Conservation (phyloP, 2,888 invertebrate species). For the Drosophila prostipennis region DNA sequence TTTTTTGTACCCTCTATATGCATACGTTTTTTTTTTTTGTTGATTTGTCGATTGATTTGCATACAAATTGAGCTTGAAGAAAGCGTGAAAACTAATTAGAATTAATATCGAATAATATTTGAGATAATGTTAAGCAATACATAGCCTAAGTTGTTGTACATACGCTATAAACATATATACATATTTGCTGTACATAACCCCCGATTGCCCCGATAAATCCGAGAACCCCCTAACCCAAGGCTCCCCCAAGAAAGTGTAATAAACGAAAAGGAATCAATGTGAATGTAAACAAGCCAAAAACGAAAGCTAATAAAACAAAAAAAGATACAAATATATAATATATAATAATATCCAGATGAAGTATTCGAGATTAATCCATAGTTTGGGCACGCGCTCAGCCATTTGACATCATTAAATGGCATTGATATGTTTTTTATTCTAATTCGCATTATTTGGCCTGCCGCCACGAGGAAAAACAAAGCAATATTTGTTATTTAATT, state of each 20-base stretch:
- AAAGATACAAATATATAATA: not conserved
- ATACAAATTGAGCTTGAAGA: conserved; percentile 44
- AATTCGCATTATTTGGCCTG: conserved; percentile 43
- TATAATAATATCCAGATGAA: conserved; percentile 14
- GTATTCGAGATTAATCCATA: conserved; percentile 11
- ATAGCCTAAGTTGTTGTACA: conserved; percentile 32
- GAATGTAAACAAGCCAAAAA: conserved; percentile 78
- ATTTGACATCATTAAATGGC: conserved; percentile 67
- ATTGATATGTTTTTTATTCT: conserved; percentile 73
- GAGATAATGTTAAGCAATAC: conserved; percentile 27
- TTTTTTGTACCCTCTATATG: conserved; percentile 11
- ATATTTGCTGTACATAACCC: conserved; percentile 45
- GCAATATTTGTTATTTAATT: conserved; percentile 55
- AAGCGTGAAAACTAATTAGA: conserved; percentile 50
- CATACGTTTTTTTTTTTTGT: conserved; percentile 9
- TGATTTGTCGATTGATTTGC: conserved; percentile 55
- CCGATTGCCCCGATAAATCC: conserved; percentile 8
- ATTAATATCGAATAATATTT: conserved; percentile 41
- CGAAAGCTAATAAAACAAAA: conserved; percentile 32
- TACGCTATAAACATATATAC: conserved; percentile 16
- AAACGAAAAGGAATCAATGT: conserved; percentile 56
- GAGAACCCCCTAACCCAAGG: conserved; percentile 3
- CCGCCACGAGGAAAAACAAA: conserved; percentile 2
- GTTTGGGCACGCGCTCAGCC: conserved; percentile 41
- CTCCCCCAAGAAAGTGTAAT: conserved; percentile 42